phyloP scores from a whole-genome alignment of 2,113 vertebrate species.

The Danionella cerebrum region DNA sequence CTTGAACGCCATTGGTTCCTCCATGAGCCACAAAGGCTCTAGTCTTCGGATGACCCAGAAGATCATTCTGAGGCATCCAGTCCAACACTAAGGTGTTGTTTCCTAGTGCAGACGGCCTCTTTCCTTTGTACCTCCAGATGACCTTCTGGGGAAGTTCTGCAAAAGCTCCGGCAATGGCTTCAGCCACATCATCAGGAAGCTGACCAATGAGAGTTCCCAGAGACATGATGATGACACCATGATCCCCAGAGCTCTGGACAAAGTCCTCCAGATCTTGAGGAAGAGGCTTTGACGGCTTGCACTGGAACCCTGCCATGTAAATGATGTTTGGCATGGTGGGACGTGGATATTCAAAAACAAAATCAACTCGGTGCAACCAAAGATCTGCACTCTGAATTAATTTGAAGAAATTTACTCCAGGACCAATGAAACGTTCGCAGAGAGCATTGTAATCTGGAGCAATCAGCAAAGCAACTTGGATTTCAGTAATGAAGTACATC shows the following conservation, averaged over 20 bases:
- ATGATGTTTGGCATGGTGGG: constrained; percentile 37
- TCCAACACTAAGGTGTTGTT: constrained; percentile 38
- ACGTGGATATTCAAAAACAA: constrained; percentile 31
- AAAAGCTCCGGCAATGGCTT: constrained; percentile 32
- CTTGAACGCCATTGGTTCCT: constrained; percentile 37
- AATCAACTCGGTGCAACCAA: constrained; percentile 35
- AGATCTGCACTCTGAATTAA: constrained; percentile 25
- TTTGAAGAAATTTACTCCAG: background rate
- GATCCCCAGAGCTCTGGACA: constrained; percentile 38
- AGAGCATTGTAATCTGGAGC: background rate
- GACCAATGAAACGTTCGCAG: background rate
- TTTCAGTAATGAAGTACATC: constrained; percentile 4
- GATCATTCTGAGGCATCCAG: constrained; percentile 41
- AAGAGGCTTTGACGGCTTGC: constrained; percentile 31
- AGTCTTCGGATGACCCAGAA: constrained; percentile 35
- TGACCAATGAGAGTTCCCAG: constrained; percentile 32
- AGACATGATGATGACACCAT: constrained; percentile 38
- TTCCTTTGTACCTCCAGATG: constrained; percentile 33
- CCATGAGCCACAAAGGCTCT: constrained; percentile 33
- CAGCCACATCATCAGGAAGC: constrained; percentile 26
- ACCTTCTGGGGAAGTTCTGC: constrained; percentile 36
- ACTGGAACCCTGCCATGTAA: constrained; percentile 35
- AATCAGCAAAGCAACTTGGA: background rate
- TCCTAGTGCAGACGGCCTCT: constrained; percentile 21
- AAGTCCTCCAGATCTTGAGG: constrained; percentile 35